Conservation (phyloP, 37 sponge, comb jelly and placozoan species). For the Dysidea cf. avara region DNA sequence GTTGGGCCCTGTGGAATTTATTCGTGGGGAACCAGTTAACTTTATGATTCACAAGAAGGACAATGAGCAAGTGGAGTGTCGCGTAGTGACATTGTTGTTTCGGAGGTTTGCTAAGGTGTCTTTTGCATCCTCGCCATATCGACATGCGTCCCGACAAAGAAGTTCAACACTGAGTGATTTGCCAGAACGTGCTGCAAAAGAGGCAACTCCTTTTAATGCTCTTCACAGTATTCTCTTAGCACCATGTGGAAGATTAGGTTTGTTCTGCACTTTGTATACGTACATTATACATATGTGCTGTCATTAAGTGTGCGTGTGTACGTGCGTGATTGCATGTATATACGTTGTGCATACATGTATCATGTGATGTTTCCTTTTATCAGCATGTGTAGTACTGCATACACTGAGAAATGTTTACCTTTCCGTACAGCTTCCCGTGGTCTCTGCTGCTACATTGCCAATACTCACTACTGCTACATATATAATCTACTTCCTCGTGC, state of each 20-base stretch:
- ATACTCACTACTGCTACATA: slow-evolving; percentile 38
- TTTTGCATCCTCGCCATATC: not conserved
- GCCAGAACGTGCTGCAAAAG: not conserved
- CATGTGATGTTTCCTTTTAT: too few species aligned
- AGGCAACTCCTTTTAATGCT: too few species aligned
- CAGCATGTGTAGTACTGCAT: too few species aligned
- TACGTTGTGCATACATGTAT: too few species aligned
- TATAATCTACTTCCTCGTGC: slow-evolving; percentile 43
- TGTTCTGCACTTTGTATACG: too few species aligned
- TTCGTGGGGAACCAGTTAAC: slow-evolving; percentile 53
- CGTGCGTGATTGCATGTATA: too few species aligned
- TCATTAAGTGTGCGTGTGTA: slow-evolving; percentile 2
- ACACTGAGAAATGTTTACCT: too few species aligned
- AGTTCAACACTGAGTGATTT: not conserved
- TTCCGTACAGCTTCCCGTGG: too few species aligned
- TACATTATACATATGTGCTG: not conserved
- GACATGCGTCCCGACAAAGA: too few species aligned
- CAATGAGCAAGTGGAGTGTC: slow-evolving; percentile 14
- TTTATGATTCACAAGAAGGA: too few species aligned
- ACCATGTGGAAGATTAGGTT: too few species aligned
- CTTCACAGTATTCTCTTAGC: too few species aligned
- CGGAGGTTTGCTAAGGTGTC: slow-evolving; percentile 20
- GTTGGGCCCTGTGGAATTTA: slow-evolving; percentile 53
- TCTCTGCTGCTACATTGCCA: slow-evolving; percentile 52
- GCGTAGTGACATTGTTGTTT: slow-evolving; percentile 60